Base-by-base conservation (phyloP, 35 echinoderm and acorn worm species). In the Diadema setosum region DNA sequence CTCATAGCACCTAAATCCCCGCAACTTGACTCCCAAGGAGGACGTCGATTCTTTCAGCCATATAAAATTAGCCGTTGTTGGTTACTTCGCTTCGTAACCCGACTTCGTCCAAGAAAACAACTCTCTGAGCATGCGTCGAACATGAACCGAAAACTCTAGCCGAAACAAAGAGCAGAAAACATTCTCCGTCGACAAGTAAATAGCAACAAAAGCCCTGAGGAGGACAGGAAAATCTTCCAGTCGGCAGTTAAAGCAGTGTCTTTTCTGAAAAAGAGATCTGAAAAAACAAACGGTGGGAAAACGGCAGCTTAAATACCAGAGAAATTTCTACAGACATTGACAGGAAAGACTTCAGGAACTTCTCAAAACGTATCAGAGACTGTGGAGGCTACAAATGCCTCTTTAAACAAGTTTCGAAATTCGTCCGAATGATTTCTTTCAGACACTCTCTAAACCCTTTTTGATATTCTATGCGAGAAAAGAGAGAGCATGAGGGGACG, bases 301-400 rank as follows among this genome's bases (percentile, higher is more conserved):
- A n/a, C n/a, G n/a, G 44, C 6, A 61, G 8, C 7, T 42, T 3
- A 31, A 24, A 36, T 27, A 70, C 24, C 60, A 86, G 5, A 64
- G 74, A 73, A 73, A 46, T 70, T 21, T 5, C 14, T 86, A 86
- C 42, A 42, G 65, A 27, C n/a, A n/a, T n/a, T n/a, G n/a, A n/a
- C n/a, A n/a, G n/a, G n/a, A 65, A 26, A 31, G 60, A 86, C 43
- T 86, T 86, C 36, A 64, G 37, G 84, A 39, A 33, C n/a, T 86
- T 73, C 36, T 42, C 3, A 42, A 86, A 63, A 23, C 48, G 14
- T n/a, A n/a, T n/a, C n/a, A n/a, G n/a, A n/a, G n/a, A n/a, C n/a
- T n/a, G n/a, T n/a, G n/a, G n/a, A n/a, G n/a, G n/a, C n/a, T n/a
- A n/a, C n/a, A n/a, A n/a, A n/a, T n/a, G n/a, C n/a, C n/a, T n/a